Percentiles rank a stretch among this genome's conserved stretches.
phyloP scores from a whole-genome alignment of 2,113 vertebrate species.

The Alligator sinensis region DNA sequence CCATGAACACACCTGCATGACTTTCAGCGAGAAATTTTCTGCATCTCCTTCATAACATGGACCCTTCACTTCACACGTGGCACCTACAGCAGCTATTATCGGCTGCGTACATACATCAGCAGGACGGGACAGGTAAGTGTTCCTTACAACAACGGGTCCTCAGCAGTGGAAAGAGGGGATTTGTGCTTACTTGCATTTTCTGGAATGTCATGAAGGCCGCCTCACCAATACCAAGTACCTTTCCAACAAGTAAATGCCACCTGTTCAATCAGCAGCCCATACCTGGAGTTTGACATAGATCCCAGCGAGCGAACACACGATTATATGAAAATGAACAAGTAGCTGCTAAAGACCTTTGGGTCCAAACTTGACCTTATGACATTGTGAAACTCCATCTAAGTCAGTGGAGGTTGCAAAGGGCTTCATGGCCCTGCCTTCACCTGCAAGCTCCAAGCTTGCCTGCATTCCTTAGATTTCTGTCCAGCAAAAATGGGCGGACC shows the following conservation, averaged over 20 bases:
- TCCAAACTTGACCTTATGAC: not conserved
- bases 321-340: accelerated
- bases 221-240: accelerated
- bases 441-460: not conserved
- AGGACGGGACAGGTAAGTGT: not conserved
- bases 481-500: not conserved
- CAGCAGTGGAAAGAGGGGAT: not conserved
- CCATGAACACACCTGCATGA: not conserved
- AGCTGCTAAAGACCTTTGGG: not conserved
- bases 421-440: not conserved
- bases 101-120: not conserved
- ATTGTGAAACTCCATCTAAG: not conserved
- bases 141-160: not conserved
- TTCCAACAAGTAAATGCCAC: not conserved
- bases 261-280: accelerated
- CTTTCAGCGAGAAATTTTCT: not conserved
- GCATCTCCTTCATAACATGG: not conserved
- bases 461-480: accelerated
- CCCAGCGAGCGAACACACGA: not conserved
- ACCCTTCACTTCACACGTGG: not conserved
- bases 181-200: not conserved
- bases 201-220: accelerated
- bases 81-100: not conserved
- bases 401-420: accelerated
- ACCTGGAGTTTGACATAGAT: not conserved